Evolutionary conservation across 2,888 invertebrate species (phyloP).

Genomic region (Sipha maydis): DNA sequence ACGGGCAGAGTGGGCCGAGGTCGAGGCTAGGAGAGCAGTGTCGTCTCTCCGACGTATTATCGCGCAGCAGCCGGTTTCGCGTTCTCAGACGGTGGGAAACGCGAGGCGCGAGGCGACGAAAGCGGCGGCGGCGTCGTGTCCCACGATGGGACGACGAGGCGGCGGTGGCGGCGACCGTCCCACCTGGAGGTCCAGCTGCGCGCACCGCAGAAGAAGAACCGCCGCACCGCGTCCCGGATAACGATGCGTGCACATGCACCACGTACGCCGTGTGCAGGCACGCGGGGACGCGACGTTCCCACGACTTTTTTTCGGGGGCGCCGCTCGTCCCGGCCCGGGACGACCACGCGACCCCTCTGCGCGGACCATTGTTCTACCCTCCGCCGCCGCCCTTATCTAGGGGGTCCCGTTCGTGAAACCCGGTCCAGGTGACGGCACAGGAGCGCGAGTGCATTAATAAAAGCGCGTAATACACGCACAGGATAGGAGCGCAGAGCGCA

Average conservation of each 20-base stretch:
- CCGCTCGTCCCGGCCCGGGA: slow-evolving; percentile 42
- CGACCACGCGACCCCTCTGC: slow-evolving; percentile 30
- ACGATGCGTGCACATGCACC: not conserved
- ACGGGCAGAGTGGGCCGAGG: no score
- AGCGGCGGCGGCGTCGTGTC: slow-evolving; percentile 19
- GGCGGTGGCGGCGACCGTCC: not conserved
- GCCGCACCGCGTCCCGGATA: not conserved
- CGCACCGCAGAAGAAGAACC: not conserved
- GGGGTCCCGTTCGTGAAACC: slow-evolving; percentile 42
- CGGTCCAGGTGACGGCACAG: slow-evolving; percentile 33
- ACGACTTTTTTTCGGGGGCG: slow-evolving; percentile 50
- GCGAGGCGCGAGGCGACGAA: not conserved
- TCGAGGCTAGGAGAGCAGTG: not conserved
- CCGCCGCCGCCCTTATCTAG: slow-evolving; percentile 14
- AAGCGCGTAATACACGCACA: not conserved
- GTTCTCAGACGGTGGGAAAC: slow-evolving; percentile 23
- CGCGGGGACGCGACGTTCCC: slow-evolving; percentile 24
- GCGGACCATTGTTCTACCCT: not conserved
- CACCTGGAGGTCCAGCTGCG: slow-evolving; percentile 47
- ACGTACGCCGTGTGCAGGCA: no score
- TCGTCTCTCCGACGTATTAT: not conserved
- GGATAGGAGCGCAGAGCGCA: not conserved
- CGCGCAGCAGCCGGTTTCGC: not conserved
- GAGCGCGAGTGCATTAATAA: not conserved
- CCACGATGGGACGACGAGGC: slow-evolving; percentile 31